Evolutionary conservation across 2,888 invertebrate species (phyloP), one percentile per base, ranked within the genome.

Genomic region (Vesta saturnalis): DNA sequence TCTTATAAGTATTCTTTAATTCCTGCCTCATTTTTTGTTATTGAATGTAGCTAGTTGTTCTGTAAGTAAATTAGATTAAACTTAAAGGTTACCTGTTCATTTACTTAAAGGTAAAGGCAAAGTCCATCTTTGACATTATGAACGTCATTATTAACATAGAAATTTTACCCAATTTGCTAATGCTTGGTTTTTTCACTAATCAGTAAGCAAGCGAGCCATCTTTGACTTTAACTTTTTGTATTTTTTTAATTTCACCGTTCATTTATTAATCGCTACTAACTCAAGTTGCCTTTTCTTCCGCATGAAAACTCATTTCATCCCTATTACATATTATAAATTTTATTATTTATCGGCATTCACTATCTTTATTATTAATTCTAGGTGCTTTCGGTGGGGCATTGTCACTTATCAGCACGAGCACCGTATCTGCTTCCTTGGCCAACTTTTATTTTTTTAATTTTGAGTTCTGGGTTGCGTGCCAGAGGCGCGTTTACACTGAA

Each of bases 401-500:
- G 35, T 60, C 60, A 60, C 64, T 68, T 69, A 64, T 60, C 68
- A 60, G 64, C 68, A 64, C 64, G 57, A 64, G 22, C 59, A 63
- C 55, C 56, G 22, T 64, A 57, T 63, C 68, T 63, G 60, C 68
- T 61, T 64, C 60, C 22, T 62, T 39, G 58, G 58, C 23, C 43
- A 47, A 43, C 22, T 61, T 58, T 55, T 55, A 1, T 43, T 43
- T 52, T 49, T 66, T 59, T 49, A 21, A 46, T 35, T 59, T 64
- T 54, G 19, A 66, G 69, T 70, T 66, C 47, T 91, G 92, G 94
- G 92, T 92, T 92, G 90, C 95, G 95, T 96, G 94, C 95, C 96
- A 96, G 96, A 92, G 91, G 94, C 95, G 97, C 94, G 94, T 96
- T 95, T 96, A 95, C 96, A 96, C 85, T 85, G 86, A 85, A 85